Base-by-base conservation (phyloP, 2,113 vertebrate species). In the Glaucomys volans region DNA sequence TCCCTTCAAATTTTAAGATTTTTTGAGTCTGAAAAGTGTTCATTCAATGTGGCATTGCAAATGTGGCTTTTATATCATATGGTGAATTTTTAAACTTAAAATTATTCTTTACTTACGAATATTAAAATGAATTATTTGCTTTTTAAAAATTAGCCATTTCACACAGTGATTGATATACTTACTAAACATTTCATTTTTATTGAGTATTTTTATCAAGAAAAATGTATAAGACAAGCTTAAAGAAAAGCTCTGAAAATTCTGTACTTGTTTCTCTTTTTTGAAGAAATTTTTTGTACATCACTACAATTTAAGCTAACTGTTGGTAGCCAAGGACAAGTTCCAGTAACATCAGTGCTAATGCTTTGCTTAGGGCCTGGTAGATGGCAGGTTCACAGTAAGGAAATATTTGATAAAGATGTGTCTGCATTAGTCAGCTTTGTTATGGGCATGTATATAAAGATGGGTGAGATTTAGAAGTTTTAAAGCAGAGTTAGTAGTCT, bases 141-240 rank as follows among this genome's bases (percentile, higher is more conserved):
- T 96, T 69, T 94, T 10, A 50, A 96, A 96, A 93, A 83, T 50
- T 40, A 86, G 66, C n/a, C 50, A 79, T 95, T 96, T 88, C 37
- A 96, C 62, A 95, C 47, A 95, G 88, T 95, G 64, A 95, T 95
- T 79, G 42, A 88, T 94, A 59, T n/a, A 72, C 71, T 96, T 92
- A 80, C 20, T 86, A 80, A 87, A 77, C 32, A 62, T 90, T 80
- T 91, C 5, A 77, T 90, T 96, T 54, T 80, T 89, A 66, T n/a
- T 35, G 81, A 82, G 10, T 95, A 87, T 93, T 95, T 94, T 96
- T 28, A 87, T 50, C 20, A 44, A 75, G 62, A n/a, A 5, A 12
- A 57, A 88, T 94, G 89, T 30, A 64, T 80, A 85, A 92, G 64
- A 26, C 44, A 79, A 86, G 24, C 88, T 92, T 94, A 87, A 94